phyloP scores from a whole-genome alignment of 2,113 vertebrate species.

The Emydura subglobosa region DNA sequence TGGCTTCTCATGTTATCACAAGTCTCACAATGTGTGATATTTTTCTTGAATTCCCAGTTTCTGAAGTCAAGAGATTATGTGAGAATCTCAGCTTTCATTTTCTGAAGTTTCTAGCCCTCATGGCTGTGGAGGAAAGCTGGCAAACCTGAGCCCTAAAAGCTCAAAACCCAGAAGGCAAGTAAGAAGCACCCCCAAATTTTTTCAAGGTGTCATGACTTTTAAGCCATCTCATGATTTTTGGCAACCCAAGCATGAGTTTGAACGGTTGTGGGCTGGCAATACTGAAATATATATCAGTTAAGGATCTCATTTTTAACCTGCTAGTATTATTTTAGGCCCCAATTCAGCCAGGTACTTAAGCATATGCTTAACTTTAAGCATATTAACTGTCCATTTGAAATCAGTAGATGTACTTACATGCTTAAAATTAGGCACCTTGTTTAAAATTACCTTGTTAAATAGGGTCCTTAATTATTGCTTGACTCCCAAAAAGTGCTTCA shows the following conservation, averaged over 20 bases:
- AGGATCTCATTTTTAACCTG: neutral
- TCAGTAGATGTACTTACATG: neutral
- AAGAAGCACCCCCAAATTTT: neutral
- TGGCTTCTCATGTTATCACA: neutral
- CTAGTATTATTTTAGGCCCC: neutral
- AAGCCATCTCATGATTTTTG: neutral
- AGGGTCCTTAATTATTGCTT: neutral
- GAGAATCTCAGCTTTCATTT: neutral
- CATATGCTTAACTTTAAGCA: neutral
- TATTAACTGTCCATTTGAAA: neutral
- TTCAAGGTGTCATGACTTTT: neutral
- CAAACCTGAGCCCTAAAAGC: neutral
- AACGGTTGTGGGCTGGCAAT: neutral
- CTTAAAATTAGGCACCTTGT: neutral
- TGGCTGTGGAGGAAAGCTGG: neutral
- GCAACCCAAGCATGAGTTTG: neutral
- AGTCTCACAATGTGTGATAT: neutral
- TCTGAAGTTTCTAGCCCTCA: neutral
- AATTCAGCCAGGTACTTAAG: neutral
- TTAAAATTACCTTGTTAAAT: neutral
- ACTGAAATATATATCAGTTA: neutral
- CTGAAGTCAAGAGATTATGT: neutral
- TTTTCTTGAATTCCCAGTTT: neutral
- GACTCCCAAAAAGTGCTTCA: neutral
- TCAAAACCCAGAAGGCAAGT: neutral